phyloP scores from a whole-genome alignment of 2,113 vertebrate genomes.

The Brachyhypopomus occidentalis region DNA sequence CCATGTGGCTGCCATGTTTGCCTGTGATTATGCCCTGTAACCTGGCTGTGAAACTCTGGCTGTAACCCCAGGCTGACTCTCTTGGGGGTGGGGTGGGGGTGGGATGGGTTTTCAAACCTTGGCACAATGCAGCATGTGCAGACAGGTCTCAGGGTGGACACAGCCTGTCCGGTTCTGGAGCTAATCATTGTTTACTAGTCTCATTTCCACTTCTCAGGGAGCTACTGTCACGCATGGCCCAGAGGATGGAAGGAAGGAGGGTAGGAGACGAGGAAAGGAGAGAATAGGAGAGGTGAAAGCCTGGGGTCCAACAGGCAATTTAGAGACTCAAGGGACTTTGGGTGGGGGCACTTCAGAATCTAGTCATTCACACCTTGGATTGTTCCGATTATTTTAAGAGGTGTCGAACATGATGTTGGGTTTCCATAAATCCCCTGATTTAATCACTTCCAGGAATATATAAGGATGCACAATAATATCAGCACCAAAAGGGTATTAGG shows the following conservation, averaged over 20 bases:
- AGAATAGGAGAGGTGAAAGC: slow-evolving; percentile 45
- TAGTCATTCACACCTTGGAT: background rate
- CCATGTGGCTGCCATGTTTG: slow-evolving; percentile 79
- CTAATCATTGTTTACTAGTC: slow-evolving; percentile 84
- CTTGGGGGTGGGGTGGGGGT: slow-evolving; percentile 33
- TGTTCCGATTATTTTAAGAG: slow-evolving; percentile 2
- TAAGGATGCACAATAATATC: background rate
- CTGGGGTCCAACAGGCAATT: slow-evolving; percentile 59
- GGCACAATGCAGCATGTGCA: slow-evolving; percentile 60
- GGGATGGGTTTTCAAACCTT: slow-evolving; percentile 42
- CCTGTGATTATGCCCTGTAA: slow-evolving; percentile 74
- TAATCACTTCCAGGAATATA: background rate
- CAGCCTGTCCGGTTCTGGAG: slow-evolving; percentile 73
- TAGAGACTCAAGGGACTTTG: slow-evolving; percentile 57
- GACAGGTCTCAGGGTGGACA: slow-evolving; percentile 70
- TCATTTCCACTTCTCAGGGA: slow-evolving; percentile 83
- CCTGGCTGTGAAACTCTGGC: slow-evolving; percentile 77
- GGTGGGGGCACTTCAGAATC: slow-evolving; percentile 1
- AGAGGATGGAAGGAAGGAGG: slow-evolving; percentile 59
- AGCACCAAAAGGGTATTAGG: background rate
- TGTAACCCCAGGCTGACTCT: slow-evolving; percentile 76
- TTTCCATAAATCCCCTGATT: background rate
- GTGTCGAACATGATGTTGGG: background rate
- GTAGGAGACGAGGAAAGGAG: slow-evolving; percentile 31
- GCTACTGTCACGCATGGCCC: slow-evolving; percentile 82